Conservation (phyloP, 2,113 vertebrate species). For the Xiphorhynchus elegans region DNA sequence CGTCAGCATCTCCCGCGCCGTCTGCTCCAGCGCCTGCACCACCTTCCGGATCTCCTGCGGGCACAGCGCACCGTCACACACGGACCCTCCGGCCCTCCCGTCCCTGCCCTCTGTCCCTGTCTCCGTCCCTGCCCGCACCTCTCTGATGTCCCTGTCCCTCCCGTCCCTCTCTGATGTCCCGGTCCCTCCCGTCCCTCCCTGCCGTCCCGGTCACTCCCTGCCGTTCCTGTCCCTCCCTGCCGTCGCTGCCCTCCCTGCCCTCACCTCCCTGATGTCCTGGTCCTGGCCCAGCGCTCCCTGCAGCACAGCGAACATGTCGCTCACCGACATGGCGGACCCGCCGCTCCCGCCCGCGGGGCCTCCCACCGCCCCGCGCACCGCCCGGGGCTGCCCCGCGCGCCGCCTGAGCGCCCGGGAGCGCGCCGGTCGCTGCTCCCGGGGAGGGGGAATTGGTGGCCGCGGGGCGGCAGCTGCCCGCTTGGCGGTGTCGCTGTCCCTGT, state of each 20-base stretch:
- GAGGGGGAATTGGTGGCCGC: rapidly evolving
- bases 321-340: constrained; percentile 84
- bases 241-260: too few species aligned
- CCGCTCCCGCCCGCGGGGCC: neutral
- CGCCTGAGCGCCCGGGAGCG: neutral
- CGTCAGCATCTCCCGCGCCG: constrained; percentile 94
- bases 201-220: too few species aligned
- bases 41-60: constrained; percentile 93
- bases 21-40: constrained; percentile 93
- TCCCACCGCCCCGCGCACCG: neutral
- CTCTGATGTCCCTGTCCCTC: too few species aligned
- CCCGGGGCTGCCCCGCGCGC: neutral
- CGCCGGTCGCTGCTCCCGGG: too few species aligned
- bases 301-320: constrained; percentile 90
- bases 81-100: too few species aligned
- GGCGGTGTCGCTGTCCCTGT: too few species aligned
- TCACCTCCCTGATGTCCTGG: constrained; percentile 76
- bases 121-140: constrained; percentile 69
- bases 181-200: too few species aligned
- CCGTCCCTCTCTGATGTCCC: too few species aligned
- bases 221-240: constrained; percentile 69
- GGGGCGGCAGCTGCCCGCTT: too few species aligned
- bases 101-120: constrained; percentile 60
- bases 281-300: constrained; percentile 89
- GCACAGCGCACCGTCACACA: neutral